phyloP scores from a whole-genome alignment of 1,140 invertebrate genomes.

The Euura saliciscinereae region DNA sequence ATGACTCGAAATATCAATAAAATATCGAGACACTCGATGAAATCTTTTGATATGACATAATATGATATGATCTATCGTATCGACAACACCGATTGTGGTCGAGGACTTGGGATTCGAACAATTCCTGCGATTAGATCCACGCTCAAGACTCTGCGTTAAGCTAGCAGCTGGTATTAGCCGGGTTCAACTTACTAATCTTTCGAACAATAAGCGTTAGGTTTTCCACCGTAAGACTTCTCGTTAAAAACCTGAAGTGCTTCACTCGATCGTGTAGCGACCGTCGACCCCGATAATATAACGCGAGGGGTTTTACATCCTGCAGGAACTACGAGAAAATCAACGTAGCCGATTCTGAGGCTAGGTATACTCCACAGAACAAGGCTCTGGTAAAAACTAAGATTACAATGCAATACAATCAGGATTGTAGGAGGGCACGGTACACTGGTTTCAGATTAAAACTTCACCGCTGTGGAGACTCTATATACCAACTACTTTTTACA shows the following conservation, averaged over 20 bases:
- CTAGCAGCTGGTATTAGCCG: not conserved
- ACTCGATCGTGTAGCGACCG: not conserved
- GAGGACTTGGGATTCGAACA: too few relatives aligned
- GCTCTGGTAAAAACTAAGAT: constrained; percentile 40
- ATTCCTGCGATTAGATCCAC: not conserved
- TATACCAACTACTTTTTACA: constrained; percentile 22
- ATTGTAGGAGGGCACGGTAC: constrained; percentile 15
- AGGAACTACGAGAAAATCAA: not conserved
- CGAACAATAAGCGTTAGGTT: not conserved
- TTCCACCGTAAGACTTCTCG: not conserved
- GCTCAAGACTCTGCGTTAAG: constrained; percentile 1
- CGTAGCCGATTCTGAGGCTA: not conserved
- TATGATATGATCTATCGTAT: too few relatives aligned
- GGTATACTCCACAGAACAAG: not conserved
- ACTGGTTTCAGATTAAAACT: constrained; percentile 39
- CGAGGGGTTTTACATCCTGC: not conserved
- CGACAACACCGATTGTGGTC: too few relatives aligned
- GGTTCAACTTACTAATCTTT: constrained; percentile 6
- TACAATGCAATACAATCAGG: constrained; percentile 44
- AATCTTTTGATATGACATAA: too few relatives aligned
- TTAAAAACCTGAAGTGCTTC: not conserved
- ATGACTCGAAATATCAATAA: too few relatives aligned
- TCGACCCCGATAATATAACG: not conserved
- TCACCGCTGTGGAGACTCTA: constrained; percentile 30
- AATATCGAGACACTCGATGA: too few relatives aligned